Conservation (phyloP, 2,797 vertebrate species). For the Cirrhinus mrigala region DNA sequence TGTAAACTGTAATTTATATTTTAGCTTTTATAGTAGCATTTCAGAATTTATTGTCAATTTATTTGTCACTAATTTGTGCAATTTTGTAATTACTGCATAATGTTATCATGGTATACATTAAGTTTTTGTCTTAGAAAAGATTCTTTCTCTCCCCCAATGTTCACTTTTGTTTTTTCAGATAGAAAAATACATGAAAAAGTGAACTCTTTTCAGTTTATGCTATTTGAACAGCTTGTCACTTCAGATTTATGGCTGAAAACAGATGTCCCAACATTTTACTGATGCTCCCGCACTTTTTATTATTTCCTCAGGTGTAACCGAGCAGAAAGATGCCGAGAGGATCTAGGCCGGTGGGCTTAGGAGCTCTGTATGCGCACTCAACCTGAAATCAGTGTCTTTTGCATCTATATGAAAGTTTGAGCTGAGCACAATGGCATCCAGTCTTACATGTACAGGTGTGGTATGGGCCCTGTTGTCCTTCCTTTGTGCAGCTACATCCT, state of each 20-base stretch:
- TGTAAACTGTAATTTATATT: neutral
- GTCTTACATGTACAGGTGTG: slow-evolving; percentile 81
- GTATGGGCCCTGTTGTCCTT: slow-evolving; percentile 95
- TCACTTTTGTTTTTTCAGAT: neutral
- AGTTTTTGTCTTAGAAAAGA: no score
- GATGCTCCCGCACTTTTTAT: slow-evolving; percentile 8
- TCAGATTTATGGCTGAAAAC: slow-evolving; percentile 31
- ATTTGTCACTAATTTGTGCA: neutral
- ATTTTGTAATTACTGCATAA: no score
- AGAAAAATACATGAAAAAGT: neutral
- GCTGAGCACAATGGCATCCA: slow-evolving; percentile 79
- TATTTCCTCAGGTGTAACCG: slow-evolving; percentile 47
- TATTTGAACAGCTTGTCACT: slow-evolving; percentile 4
- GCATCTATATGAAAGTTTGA: slow-evolving; percentile 20
- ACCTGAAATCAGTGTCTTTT: slow-evolving; percentile 15
- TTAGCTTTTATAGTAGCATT: neutral
- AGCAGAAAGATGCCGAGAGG: slow-evolving; percentile 17
- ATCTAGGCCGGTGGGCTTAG: slow-evolving; percentile 32
- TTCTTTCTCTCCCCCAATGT: neutral
- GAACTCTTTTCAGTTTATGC: neutral
- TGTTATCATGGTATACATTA: no score
- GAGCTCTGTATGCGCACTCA: neutral
- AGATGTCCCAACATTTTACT: slow-evolving; percentile 13
- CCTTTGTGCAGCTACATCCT: slow-evolving; percentile 84
- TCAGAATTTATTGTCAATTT: neutral